Evolutionary conservation across 2,888 invertebrate species (phyloP).

Genomic region (Liodrosophila aerea): DNA sequence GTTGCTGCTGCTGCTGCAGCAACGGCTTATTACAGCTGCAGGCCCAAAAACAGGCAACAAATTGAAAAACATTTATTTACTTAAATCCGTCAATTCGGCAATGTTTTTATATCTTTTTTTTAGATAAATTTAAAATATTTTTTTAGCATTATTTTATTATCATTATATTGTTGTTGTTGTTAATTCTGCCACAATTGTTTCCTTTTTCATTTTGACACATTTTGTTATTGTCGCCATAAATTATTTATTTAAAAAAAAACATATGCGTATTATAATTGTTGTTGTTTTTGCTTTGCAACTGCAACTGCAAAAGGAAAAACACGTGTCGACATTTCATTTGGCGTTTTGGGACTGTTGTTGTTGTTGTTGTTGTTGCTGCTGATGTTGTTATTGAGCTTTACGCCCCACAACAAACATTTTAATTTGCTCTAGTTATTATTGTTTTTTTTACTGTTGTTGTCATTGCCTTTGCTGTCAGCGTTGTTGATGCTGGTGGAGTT

Average conservation of each 20-base stretch:
- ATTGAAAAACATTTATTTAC: conserved; percentile 70
- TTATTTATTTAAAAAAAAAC: conserved; percentile 10
- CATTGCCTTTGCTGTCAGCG: neutral
- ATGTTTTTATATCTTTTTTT: conserved; percentile 5
- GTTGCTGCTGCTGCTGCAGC: conserved; percentile 10
- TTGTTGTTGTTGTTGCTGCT: conserved; percentile 15
- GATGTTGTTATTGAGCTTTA: conserved; percentile 25
- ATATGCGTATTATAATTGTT: conserved; percentile 19
- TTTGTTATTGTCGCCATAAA: conserved; percentile 16
- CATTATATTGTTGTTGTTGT: conserved; percentile 23
- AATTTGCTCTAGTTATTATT: conserved; percentile 38
- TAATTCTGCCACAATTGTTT: conserved; percentile 2
- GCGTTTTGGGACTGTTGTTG: conserved; percentile 3
- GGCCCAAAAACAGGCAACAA: conserved; percentile 34
- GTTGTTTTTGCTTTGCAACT: conserved; percentile 5
- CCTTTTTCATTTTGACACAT: conserved; percentile 3
- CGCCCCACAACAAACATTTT: conserved; percentile 38
- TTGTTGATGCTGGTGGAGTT: conserved; percentile 13
- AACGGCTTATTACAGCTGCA: conserved; percentile 35
- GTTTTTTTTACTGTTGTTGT: conserved; percentile 15
- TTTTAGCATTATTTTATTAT: conserved; percentile 16
- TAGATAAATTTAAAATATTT: conserved; percentile 7
- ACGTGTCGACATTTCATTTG: conserved; percentile 24
- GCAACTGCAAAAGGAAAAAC: conserved; percentile 10
- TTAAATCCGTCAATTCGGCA: conserved; percentile 39